Percentiles rank a stretch among this genome's conserved stretches.
These are phyloP conservation scores for Eubasilissa splendida DNA, from an alignment of 2,888 invertebrate genomes.

Conservation along the genomic window DNA sequence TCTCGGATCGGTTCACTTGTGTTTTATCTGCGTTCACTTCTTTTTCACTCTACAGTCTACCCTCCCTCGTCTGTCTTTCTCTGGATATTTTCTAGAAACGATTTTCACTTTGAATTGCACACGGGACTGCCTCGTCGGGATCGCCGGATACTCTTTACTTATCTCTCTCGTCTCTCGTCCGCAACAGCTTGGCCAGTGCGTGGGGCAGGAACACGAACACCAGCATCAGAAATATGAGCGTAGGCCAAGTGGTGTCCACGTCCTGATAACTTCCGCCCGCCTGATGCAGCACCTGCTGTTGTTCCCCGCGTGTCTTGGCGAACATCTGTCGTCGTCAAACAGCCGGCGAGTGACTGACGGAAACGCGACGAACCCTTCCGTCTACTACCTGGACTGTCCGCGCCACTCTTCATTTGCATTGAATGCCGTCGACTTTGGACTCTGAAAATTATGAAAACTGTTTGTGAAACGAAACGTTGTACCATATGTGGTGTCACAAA, in stretches of 20 bases:
- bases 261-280: constrained; percentile 23
- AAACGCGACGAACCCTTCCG: background rate
- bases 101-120: no score
- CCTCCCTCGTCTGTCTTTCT: no score
- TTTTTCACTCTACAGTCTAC: no score
- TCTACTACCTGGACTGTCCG: background rate
- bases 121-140: background rate
- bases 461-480: no score
- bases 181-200: constrained; percentile 45
- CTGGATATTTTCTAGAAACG: no score
- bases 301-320: background rate
- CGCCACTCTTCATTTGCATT: constrained; percentile 41
- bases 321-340: background rate
- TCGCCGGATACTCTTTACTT: background rate
- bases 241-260: constrained; percentile 49
- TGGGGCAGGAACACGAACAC: constrained; percentile 54
- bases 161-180: background rate
- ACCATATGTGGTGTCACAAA: no score
- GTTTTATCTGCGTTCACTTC: no score
- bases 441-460: background rate
- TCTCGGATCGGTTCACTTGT: no score
- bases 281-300: constrained; percentile 9
- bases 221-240: constrained; percentile 46
- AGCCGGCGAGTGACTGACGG: background rate
- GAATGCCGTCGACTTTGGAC: constrained; percentile 37